Conservation (phyloP, 37 sponge, comb jelly and placozoan genomes). For the Cladorhizidae sp. region DNA sequence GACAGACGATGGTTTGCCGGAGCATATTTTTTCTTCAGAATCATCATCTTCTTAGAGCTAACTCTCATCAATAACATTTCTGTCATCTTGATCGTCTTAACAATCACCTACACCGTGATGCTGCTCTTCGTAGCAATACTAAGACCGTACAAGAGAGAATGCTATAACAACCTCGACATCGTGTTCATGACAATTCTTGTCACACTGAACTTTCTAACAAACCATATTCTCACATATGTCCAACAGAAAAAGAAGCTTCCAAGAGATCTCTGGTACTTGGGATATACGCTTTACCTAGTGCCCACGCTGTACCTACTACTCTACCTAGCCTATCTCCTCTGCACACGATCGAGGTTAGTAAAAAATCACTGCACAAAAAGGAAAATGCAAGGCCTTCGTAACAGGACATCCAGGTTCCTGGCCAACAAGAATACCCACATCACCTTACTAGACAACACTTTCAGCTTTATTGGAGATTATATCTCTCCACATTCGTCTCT, state of each 20-base stretch:
- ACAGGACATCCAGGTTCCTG: neutral
- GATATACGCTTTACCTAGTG: neutral
- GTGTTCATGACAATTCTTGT: slow-evolving; percentile 17
- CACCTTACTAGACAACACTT: neutral
- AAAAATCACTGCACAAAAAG: neutral
- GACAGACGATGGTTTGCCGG: slow-evolving; percentile 49
- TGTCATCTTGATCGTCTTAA: neutral
- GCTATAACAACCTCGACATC: slow-evolving; percentile 26
- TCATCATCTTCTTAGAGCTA: slow-evolving; percentile 8
- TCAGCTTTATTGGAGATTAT: neutral
- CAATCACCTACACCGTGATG: neutral
- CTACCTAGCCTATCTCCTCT: neutral
- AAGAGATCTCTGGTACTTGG: neutral
- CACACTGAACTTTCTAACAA: neutral
- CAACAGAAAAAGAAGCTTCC: neutral
- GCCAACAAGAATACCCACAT: neutral
- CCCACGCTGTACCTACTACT: slow-evolving; percentile 13
- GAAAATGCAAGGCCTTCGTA: neutral
- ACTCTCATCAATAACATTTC: neutral
- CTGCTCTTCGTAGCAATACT: neutral
- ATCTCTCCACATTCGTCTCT: neutral
- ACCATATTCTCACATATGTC: neutral
- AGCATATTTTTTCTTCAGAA: slow-evolving; percentile 42
- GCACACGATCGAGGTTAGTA: neutral
- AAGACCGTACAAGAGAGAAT: slow-evolving; percentile 46